Evolutionary conservation across 64 coral and sea anemone species (phyloP).

Genomic region (Acropora tenuis): DNA sequence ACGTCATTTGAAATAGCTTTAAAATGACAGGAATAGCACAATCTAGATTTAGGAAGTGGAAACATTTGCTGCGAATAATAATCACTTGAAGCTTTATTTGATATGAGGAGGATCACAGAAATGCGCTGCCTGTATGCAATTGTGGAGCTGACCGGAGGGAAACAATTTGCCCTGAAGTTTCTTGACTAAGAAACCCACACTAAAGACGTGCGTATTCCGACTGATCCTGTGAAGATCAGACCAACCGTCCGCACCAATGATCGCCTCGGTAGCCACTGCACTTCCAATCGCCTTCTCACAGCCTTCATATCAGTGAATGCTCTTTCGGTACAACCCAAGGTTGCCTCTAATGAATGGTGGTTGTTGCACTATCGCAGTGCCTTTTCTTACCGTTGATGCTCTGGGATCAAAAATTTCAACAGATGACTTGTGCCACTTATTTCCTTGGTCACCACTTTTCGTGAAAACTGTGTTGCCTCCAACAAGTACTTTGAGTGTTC

Average conservation of each 20-base stretch:
- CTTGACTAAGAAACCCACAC: not conserved
- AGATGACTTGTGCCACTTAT: slow-evolving; percentile 16
- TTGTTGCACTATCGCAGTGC: not conserved
- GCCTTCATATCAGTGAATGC: not conserved
- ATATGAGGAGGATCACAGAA: not conserved
- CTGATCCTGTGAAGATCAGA: not conserved
- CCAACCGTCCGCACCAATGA: not conserved
- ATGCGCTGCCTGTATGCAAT: not conserved
- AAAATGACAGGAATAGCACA: not conserved
- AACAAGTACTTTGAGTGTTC: slow-evolving; percentile 6
- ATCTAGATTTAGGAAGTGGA: not conserved
- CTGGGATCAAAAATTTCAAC: slow-evolving; percentile 2
- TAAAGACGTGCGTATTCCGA: not conserved
- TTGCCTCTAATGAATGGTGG: not conserved
- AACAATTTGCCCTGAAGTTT: not conserved
- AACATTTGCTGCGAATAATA: not conserved
- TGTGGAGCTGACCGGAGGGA: not conserved
- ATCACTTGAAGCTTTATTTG: not conserved
- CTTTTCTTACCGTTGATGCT: slow-evolving; percentile 5
- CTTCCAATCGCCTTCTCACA: not conserved
- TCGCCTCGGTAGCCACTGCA: not conserved
- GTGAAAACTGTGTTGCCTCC: slow-evolving; percentile 38
- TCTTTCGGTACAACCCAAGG: not conserved
- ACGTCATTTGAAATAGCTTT: not conserved
- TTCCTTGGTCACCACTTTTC: slow-evolving; percentile 37